These are phyloP conservation scores for Idaea biselata DNA, from an alignment of 2,888 invertebrate genomes.

Conservation along the genomic window DNA sequence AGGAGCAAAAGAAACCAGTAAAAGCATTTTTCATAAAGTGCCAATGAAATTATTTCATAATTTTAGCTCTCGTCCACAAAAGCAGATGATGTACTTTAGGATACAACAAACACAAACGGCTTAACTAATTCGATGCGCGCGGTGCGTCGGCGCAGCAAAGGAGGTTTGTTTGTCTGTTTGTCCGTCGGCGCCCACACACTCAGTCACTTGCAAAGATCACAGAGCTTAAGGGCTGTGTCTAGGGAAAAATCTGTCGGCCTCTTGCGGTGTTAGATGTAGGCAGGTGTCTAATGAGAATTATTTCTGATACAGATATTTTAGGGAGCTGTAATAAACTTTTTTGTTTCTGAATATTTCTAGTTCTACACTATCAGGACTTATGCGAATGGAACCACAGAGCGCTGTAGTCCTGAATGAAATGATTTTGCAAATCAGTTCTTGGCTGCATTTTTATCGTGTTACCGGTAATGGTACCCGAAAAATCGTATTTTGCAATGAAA, in stretches of 20 bases:
- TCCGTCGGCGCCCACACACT: slow-evolving; percentile 30
- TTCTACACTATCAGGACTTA: too few species aligned
- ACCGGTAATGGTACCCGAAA: too few species aligned
- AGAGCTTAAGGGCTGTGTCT: background rate
- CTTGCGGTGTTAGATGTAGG: background rate
- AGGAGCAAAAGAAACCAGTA: too few species aligned
- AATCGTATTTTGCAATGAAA: too few species aligned
- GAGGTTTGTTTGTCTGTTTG: slow-evolving; percentile 25
- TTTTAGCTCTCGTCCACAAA: background rate
- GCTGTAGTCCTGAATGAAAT: too few species aligned
- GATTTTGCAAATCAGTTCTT: too few species aligned
- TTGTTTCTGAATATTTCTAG: too few species aligned
- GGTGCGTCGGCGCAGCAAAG: slow-evolving; percentile 17
- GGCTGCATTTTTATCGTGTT: too few species aligned
- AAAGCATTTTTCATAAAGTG: background rate
- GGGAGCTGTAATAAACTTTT: too few species aligned
- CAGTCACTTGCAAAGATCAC: slow-evolving; percentile 12
- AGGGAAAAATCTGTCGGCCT: background rate
- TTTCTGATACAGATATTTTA: too few species aligned
- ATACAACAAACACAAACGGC: slow-evolving; percentile 14
- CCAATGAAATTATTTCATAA: background rate
- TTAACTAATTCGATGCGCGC: slow-evolving; percentile 24
- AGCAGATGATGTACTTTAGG: background rate
- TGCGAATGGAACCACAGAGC: too few species aligned
- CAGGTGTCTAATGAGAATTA: too few species aligned